phyloP scores from a whole-genome alignment of 2,888 invertebrate species.

The Hetaerina titia region DNA sequence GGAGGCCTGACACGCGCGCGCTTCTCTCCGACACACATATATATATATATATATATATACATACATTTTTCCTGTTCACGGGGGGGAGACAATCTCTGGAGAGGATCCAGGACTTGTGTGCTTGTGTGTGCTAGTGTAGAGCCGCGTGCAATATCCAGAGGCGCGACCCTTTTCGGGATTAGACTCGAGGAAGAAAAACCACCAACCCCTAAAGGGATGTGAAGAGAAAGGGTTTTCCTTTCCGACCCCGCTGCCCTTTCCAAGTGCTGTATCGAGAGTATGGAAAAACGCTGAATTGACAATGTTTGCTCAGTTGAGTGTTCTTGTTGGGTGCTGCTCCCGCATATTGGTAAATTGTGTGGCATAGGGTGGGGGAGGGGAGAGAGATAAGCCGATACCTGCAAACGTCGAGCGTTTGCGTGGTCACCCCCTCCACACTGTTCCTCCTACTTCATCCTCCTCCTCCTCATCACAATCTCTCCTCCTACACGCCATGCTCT shows the following conservation, averaged over 20 bases:
- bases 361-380: neutral
- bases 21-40: neutral
- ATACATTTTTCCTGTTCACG: no score
- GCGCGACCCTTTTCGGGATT: neutral
- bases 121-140: no score
- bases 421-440: neutral
- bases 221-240: neutral
- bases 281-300: conserved; percentile 21
- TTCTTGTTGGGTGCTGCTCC: conserved; percentile 23
- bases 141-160: neutral
- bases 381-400: conserved; percentile 14
- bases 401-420: neutral
- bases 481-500: no score
- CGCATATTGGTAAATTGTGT: conserved; percentile 14
- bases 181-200: neutral
- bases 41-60: no score
- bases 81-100: no score
- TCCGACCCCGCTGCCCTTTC: neutral
- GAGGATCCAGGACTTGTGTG: no score
- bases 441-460: neutral
- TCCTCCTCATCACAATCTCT: neutral
- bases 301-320: conserved; percentile 21
- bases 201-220: neutral
- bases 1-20: neutral
- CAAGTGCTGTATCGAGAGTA: neutral